phyloP scores from a whole-genome alignment of 2,113 vertebrate species.

The Triplophysa rosa region DNA sequence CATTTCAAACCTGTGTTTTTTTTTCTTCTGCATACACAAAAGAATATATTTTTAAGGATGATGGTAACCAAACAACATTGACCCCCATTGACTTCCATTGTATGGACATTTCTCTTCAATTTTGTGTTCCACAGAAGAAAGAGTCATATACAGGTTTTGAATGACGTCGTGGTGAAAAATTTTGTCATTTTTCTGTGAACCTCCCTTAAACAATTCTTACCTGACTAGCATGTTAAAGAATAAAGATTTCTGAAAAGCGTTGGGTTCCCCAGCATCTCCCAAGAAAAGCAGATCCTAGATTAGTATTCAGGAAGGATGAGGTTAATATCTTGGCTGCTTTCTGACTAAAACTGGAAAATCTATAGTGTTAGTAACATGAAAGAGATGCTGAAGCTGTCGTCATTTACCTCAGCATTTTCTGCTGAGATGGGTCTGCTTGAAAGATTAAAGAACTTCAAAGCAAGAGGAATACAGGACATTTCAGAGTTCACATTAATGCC shows the following conservation, averaged over 20 bases:
- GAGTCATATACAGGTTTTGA: no score
- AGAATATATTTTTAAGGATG: no score
- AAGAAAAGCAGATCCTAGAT: background rate
- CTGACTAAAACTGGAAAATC: slow-evolving; percentile 22
- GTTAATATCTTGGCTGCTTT: slow-evolving; percentile 6
- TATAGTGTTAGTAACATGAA: slow-evolving; percentile 33
- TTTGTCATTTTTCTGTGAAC: background rate
- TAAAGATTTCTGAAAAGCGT: background rate
- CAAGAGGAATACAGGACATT: background rate
- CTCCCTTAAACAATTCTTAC: background rate
- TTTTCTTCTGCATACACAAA: no score
- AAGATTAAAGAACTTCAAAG: slow-evolving; percentile 32
- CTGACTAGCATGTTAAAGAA: background rate
- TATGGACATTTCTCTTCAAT: no score
- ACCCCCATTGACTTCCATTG: no score
- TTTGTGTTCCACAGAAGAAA: no score
- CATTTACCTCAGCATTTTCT: slow-evolving; percentile 9
- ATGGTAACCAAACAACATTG: no score
- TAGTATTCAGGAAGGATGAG: background rate
- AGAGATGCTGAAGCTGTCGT: slow-evolving; percentile 2
- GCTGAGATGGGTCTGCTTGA: background rate
- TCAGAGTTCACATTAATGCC: slow-evolving; percentile 17
- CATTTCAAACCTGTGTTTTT: no score
- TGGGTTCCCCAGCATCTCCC: background rate
- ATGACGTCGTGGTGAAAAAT: no score